These are phyloP conservation scores for Echeneis naucrates DNA, from an alignment of 2,797 vertebrate genomes.

Conservation along the genomic window DNA sequence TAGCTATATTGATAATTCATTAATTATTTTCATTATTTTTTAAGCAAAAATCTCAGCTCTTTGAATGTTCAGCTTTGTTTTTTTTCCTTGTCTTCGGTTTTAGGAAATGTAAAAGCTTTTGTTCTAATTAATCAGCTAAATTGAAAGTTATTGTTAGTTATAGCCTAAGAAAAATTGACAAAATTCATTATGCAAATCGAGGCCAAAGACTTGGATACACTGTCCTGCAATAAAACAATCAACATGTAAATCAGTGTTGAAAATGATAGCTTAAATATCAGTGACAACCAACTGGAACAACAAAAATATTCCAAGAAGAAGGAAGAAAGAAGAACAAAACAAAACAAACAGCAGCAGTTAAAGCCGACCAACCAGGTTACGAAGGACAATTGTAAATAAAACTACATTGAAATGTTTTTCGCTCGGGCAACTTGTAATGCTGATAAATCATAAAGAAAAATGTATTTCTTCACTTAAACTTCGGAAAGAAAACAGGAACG, in stretches of 20 bases:
- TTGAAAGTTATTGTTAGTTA: not conserved
- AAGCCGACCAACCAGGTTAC: not conserved
- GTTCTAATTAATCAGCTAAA: not conserved
- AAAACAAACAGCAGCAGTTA: not conserved
- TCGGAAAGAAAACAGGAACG: not conserved
- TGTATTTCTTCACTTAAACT: not conserved
- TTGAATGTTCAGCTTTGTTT: not conserved
- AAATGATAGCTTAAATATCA: too few relatives aligned
- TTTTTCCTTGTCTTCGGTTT: not conserved
- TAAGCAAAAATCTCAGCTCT: not conserved
- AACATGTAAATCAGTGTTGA: too few relatives aligned
- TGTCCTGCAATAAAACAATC: too few relatives aligned
- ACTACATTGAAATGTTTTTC: not conserved
- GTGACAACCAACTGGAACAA: too few relatives aligned
- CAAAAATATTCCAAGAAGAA: not conserved
- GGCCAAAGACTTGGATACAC: too few relatives aligned
- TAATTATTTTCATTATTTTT: not conserved
- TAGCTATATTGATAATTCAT: not conserved
- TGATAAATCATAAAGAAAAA: not conserved
- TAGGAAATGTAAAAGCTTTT: not conserved
- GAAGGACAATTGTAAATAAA: not conserved
- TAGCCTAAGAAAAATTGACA: not conserved
- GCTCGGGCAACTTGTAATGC: not conserved
- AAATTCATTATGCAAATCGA: too few relatives aligned
- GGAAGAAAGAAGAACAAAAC: not conserved